phyloP scores from a whole-genome alignment of 2,888 invertebrate species.

The Heliconius ismenius region DNA sequence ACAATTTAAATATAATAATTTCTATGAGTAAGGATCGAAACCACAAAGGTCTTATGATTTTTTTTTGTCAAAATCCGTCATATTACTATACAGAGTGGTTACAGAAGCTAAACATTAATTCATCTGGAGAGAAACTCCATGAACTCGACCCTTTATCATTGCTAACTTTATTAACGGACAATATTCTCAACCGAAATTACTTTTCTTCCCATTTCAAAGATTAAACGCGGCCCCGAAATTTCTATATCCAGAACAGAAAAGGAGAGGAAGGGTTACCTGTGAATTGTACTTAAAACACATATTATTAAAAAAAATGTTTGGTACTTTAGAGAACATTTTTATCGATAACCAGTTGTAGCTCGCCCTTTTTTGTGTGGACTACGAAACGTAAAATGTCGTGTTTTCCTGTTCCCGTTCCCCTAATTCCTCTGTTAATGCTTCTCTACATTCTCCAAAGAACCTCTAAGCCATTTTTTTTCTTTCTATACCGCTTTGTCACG shows the following conservation, averaged over 20 bases:
- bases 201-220: slow-evolving; percentile 56
- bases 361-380: background rate
- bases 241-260: slow-evolving; percentile 18
- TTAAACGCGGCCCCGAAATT: slow-evolving; percentile 49
- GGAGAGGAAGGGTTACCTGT: slow-evolving; percentile 5
- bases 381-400: too few species aligned
- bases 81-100: slow-evolving; percentile 5
- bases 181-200: slow-evolving; percentile 53
- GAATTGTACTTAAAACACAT: background rate
- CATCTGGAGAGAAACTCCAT: slow-evolving; percentile 25
- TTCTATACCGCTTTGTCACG: too few species aligned
- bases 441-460: background rate
- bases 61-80: background rate
- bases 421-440: background rate
- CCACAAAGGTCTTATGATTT: too few species aligned
- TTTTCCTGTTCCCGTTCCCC: background rate
- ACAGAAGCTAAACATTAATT: slow-evolving; percentile 22
- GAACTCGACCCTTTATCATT: slow-evolving; percentile 44
- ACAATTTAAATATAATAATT: too few species aligned
- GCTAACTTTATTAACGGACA: slow-evolving; percentile 69
- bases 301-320: background rate
- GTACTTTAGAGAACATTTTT: background rate
- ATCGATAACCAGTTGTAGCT: background rate
- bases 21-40: too few species aligned
- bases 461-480: too few species aligned